Percentiles rank a stretch among this genome's conserved stretches.
phyloP scores from a whole-genome alignment of 1,140 invertebrate species.

The Gryon sp. region DNA sequence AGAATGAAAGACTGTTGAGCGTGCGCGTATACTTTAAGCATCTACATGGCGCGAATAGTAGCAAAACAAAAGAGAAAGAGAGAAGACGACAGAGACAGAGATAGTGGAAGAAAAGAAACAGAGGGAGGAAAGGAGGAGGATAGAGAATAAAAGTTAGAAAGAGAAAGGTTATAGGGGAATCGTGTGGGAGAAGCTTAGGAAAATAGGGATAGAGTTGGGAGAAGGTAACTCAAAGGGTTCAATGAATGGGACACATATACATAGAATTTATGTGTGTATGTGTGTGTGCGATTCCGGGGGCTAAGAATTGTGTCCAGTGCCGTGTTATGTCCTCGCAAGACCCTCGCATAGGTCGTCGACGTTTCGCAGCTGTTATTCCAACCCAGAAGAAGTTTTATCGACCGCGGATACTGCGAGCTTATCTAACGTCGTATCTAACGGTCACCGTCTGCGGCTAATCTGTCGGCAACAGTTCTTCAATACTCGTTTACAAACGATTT shows the following conservation, averaged over 20 bases:
- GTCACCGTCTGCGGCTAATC: constrained; percentile 28
- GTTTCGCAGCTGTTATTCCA: constrained; percentile 39
- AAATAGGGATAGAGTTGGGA: constrained; percentile 44
- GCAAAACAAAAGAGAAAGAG: background rate
- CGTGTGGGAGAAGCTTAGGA: constrained; percentile 45
- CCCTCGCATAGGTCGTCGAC: constrained; percentile 3
- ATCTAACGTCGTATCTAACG: constrained; percentile 42
- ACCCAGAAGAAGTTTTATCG: constrained; percentile 28
- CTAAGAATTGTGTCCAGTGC: constrained; percentile 69
- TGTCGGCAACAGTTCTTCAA: background rate
- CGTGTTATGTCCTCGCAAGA: constrained; percentile 46
- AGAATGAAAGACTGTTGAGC: constrained; percentile 41
- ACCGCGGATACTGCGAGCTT: constrained; percentile 39
- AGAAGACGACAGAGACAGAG: no score
- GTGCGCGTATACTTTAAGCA: constrained; percentile 28
- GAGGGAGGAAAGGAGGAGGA: constrained; percentile 32
- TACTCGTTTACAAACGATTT: constrained; percentile 8
- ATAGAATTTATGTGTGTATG: no score
- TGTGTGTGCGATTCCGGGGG: constrained; percentile 71
- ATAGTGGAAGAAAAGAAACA: constrained; percentile 2
- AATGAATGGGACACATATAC: constrained; percentile 73
- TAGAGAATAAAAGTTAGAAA: constrained; percentile 38
- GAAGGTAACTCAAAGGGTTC: constrained; percentile 71
- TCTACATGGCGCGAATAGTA: constrained; percentile 17
- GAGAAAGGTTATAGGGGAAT: constrained; percentile 9